Percentiles rank a stretch among this genome's conserved stretches.
These are phyloP conservation scores for Papilio protenor DNA, from an alignment of 2,888 invertebrate species.

Conservation along the genomic window DNA sequence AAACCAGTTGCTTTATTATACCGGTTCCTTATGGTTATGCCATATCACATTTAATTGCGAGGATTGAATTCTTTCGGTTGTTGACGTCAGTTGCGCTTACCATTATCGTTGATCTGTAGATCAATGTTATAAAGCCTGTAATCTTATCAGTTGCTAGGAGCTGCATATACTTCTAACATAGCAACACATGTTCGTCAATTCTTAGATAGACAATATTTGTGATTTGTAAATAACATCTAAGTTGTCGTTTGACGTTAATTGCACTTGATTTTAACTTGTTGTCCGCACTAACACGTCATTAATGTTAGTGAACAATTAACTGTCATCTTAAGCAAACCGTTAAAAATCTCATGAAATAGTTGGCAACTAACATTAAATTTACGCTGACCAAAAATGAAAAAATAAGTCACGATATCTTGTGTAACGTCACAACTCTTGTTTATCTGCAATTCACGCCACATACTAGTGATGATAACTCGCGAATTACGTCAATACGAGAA, in stretches of 20 bases:
- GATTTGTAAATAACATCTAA: not conserved
- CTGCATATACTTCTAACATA: not conserved
- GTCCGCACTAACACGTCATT: not conserved
- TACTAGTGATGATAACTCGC: conserved; percentile 39
- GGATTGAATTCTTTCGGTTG: not conserved
- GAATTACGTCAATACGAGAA: conserved; percentile 34
- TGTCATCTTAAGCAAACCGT: not conserved
- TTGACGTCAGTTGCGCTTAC: not conserved
- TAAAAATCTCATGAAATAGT: not conserved
- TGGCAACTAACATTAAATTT: not conserved
- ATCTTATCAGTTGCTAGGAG: not conserved
- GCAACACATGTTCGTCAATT: not conserved
- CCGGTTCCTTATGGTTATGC: conserved; percentile 10
- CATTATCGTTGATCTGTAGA: not conserved
- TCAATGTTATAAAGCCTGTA: not conserved
- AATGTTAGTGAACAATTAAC: not conserved
- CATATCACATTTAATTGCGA: not conserved
- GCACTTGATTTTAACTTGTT: not conserved
- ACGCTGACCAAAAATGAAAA: not conserved
- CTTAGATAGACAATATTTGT: not conserved
- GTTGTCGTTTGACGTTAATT: not conserved
- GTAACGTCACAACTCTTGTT: conserved; percentile 34
- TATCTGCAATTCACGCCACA: conserved; percentile 37
- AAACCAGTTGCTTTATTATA: conserved; percentile 14
- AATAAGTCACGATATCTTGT: not conserved